phyloP scores from a whole-genome alignment of 2,888 invertebrate species.

The Dioctria linearis region DNA sequence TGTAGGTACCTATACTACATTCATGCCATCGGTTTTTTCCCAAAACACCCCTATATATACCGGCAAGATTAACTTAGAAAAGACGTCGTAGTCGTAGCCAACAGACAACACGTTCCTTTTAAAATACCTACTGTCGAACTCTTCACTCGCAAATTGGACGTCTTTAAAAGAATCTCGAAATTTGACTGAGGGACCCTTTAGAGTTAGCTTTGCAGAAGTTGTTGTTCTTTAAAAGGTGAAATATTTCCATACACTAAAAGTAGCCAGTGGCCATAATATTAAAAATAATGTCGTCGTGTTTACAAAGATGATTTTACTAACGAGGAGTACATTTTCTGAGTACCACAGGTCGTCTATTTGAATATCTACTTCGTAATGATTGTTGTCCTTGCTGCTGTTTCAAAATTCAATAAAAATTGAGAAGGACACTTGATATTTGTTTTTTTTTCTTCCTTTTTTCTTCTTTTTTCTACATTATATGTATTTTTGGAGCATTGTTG shows the following conservation, averaged over 20 bases:
- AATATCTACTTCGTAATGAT: constrained; percentile 5
- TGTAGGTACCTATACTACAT: too few species aligned
- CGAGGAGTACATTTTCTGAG: constrained; percentile 35
- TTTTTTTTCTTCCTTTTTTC: neutral
- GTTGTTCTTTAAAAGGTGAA: constrained; percentile 20
- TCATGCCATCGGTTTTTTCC: neutral
- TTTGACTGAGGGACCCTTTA: neutral
- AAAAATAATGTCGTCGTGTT: constrained; percentile 34
- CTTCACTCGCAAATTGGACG: constrained; percentile 31
- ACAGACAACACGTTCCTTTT: neutral
- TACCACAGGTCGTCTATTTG: constrained; percentile 11
- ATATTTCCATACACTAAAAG: constrained; percentile 11
- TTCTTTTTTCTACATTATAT: too few species aligned
- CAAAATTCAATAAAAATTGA: constrained; percentile 43
- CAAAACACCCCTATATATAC: constrained; percentile 6
- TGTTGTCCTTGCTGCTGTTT: constrained; percentile 33
- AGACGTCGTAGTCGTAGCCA: neutral
- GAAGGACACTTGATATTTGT: constrained; percentile 48
- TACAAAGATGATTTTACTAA: constrained; percentile 40
- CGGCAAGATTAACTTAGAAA: constrained; percentile 15
- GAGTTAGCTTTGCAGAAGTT: neutral
- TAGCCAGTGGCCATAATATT: constrained; percentile 38
- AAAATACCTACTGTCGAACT: neutral
- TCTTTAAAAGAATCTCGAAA: constrained; percentile 27
- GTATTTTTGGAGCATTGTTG: too few species aligned